Evolutionary conservation across 2,113 vertebrate species (phyloP), one percentile per base, ranked within the genome.

Genomic region (Pygoscelis adeliae): DNA sequence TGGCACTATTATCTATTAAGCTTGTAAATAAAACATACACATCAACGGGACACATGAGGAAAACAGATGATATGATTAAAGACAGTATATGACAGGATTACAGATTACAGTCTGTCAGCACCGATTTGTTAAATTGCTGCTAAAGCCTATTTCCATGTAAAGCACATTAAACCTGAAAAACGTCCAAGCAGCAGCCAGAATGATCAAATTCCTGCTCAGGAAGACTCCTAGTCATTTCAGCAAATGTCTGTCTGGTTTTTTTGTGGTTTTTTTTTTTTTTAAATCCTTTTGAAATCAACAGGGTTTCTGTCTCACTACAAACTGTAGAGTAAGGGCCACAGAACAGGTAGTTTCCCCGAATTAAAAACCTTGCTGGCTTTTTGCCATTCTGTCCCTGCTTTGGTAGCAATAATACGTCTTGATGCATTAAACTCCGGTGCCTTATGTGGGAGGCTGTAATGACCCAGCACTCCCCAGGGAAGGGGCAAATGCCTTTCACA

Each of bases 11-110:
- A 92, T 90, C 72, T 84, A 91, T 70, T 92, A 96, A 95, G 66
- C 89, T 93, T 95, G 90, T 96, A 97, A 98, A 96, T 97, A 98
- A 97, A 97, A 96, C 90, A 97, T 77, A 67, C 36, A 97, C 85
- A 95, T 66, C 85, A 90, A 97, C 96, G 17, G 63, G 95, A 97
- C 85, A 98, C 96, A 96, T 16, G 42, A 97, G 96, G 95, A 94
- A 95, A 95, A 96, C 91, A 94, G 93, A 94, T 84, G 34, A 91
- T 94, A 91, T 74, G 44, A 95, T 82, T 95, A 73, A 95, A 96
- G 87, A 95, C 90, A 71, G 74, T 86, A 73, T 90, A 83, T 72
- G 94, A 88, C 87, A 90, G 90, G 95, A 93, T 87, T 87, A 63
- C 79, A 74, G 85, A 92, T 93, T 95, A 63, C 94, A 94, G 67